Conservation (phyloP, 2,888 invertebrate species). For the Sinotaia quadrata region DNA sequence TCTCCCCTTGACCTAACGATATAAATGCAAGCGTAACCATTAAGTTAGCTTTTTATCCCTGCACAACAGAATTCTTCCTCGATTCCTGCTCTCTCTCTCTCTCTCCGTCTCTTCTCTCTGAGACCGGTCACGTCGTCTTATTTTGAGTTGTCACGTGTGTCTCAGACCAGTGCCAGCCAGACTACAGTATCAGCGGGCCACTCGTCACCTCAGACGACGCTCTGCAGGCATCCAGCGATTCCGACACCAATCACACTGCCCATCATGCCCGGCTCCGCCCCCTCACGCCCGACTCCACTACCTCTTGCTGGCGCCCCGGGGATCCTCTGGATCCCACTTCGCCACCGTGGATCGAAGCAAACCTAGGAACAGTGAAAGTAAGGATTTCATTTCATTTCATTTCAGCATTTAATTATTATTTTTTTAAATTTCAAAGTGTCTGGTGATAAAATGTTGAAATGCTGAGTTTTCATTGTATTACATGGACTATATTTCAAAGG, state of each 20-base stretch:
- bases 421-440: too few species aligned
- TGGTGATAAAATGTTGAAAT: too few species aligned
- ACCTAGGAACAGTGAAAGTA: slow-evolving; percentile 29
- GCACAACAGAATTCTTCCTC: neutral
- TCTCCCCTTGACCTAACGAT: too few species aligned
- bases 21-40: neutral
- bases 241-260: slow-evolving; percentile 41
- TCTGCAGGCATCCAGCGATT: slow-evolving; percentile 42
- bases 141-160: too few species aligned
- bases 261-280: slow-evolving; percentile 45
- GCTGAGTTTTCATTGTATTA: too few species aligned
- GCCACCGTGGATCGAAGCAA: slow-evolving; percentile 24
- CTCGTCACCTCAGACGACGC: slow-evolving; percentile 45
- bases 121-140: neutral
- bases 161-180: slow-evolving; percentile 50
- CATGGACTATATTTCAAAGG: too few species aligned
- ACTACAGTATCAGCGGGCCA: slow-evolving; percentile 60
- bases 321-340: slow-evolving; percentile 7
- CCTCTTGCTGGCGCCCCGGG: slow-evolving; percentile 45
- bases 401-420: too few species aligned
- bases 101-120: neutral
- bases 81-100: neutral
- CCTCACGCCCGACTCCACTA: slow-evolving; percentile 29
- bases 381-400: too few species aligned
- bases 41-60: neutral